These are phyloP conservation scores for Lates japonicus DNA, from an alignment of 2,797 vertebrate genomes.

Conservation along the genomic window DNA sequence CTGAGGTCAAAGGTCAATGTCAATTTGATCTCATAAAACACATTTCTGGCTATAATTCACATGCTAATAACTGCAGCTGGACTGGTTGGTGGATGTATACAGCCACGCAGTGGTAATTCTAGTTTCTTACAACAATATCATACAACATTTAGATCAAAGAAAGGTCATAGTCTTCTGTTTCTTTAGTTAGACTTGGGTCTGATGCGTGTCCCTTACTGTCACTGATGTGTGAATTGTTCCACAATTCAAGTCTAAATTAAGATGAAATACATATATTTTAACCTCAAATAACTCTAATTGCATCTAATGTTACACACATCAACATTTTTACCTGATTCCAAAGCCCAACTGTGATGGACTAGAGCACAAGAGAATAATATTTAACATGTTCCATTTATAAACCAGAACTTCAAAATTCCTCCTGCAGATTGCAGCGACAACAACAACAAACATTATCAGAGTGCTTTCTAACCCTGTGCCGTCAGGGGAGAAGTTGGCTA, in stretches of 20 bases:
- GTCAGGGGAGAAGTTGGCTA: constrained; percentile 64
- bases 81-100: too few relatives aligned
- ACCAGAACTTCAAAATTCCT: constrained; percentile 39
- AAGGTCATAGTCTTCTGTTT: neutral
- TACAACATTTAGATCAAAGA: neutral
- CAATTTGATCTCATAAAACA: too few relatives aligned
- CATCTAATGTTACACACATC: neutral
- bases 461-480: constrained; percentile 47
- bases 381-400: constrained; percentile 13
- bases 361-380: neutral
- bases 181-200: neutral
- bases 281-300: neutral
- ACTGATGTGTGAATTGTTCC: neutral
- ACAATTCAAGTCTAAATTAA: neutral
- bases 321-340: neutral
- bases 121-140: too few relatives aligned
- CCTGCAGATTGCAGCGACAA: constrained; percentile 40
- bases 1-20: too few relatives aligned
- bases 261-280: neutral
- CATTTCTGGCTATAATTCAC: too few relatives aligned
- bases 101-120: too few relatives aligned
- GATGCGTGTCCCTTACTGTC: neutral
- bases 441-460: constrained; percentile 65
- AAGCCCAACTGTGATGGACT: neutral
- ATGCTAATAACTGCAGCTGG: too few relatives aligned